Base-by-base conservation (phyloP, 37 sponge, comb jelly and placozoan genomes). In the Hormiphora californensis region DNA sequence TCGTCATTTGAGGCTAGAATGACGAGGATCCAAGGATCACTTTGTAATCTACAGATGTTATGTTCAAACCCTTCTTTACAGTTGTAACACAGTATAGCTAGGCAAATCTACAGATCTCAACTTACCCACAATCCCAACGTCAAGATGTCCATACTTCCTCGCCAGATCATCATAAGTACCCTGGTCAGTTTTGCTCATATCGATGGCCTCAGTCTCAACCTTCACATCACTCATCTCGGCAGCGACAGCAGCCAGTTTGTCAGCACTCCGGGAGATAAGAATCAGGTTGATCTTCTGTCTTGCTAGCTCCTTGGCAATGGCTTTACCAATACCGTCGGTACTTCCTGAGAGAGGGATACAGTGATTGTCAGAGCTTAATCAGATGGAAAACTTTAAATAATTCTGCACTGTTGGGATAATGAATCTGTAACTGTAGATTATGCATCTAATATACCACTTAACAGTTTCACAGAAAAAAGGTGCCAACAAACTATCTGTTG, bases 281-380 rank as follows among this genome's bases (percentile, higher is more conserved):
- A 73, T 2, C 35, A 73, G 81, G n/a, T 73, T 73, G 11, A 73
- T 41, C 25, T 73, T 73, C 44, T 73, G 81, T 36, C 43, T 73
- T 5, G 81, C 81, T 19, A 73, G 46, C 22, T 73, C 36, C 5
- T 32, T 39, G n/a, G 81, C 81, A 43, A 73, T 27, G 5, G 81
- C 40, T 40, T 73, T 73, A 7, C 81, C 81, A 41, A 73, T 73
- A 4, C 81, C 81, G 25, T 73, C 81, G 43, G 81, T 73, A 32
- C 81, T 33, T 33, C 61, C 61, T 57, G 61, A 57, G 7, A 57
- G 15, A n/a, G n/a, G n/a, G 53, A 49, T 17, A 49, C 12, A 9
- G 15, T 49, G 53, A 17, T 49, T 49, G 53, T 49, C 53, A 49
- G 15, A 17, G 15, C 9, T 49, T 17, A 49, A 49, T 49, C 15